A percentile compares a stretch with the other conserved stretches of the same genome.
phyloP scores from a whole-genome alignment of 2,888 invertebrate genomes.

The Andrena haemorrhoa region DNA sequence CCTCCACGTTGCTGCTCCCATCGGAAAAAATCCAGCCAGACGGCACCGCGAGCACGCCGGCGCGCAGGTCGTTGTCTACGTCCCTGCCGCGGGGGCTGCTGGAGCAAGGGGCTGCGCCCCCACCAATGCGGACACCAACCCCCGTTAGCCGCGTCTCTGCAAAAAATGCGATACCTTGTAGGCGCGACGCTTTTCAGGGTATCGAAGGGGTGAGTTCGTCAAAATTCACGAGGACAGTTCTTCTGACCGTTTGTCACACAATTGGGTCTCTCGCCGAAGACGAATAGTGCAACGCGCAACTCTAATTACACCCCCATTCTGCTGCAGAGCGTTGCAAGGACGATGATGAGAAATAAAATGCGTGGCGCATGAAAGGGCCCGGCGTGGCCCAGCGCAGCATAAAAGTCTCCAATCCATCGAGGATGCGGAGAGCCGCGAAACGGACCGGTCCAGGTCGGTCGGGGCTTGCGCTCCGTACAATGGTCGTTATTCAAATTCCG shows the following conservation, averaged over 20 bases:
- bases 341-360: constrained; percentile 26
- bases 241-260: no score
- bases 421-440: constrained; percentile 20
- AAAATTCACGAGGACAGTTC: neutral
- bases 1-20: constrained; percentile 7
- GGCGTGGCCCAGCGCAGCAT: neutral
- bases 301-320: neutral
- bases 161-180: neutral
- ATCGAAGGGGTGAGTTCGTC: neutral
- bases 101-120: constrained; percentile 16
- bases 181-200: neutral
- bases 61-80: constrained; percentile 40
- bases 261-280: no score
- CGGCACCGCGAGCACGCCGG: constrained; percentile 38
- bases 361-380: constrained; percentile 15
- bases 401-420: constrained; percentile 50
- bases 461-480: constrained; percentile 61
- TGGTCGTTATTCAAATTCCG: constrained; percentile 81
- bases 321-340: neutral
- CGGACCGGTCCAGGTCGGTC: constrained; percentile 48
- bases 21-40: constrained; percentile 57
- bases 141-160: constrained; percentile 18
- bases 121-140: neutral
- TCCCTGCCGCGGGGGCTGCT: constrained; percentile 11
- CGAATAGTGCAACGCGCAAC: neutral